A percentile compares a stretch with the other conserved stretches of the same genome.
These are phyloP conservation scores for Amblyteles armatorius DNA, from an alignment of 2,888 invertebrate species.

Conservation along the genomic window DNA sequence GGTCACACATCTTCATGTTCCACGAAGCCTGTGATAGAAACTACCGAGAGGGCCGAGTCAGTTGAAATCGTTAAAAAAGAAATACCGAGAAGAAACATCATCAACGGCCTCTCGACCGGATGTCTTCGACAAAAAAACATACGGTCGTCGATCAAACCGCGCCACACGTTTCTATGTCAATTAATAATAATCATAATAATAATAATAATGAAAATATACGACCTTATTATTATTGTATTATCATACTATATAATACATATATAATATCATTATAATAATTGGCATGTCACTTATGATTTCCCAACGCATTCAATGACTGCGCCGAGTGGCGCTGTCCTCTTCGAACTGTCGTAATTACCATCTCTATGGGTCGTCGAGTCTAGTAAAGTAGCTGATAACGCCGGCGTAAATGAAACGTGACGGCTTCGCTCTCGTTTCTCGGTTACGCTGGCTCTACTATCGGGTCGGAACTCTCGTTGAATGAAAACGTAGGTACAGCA, in stretches of 20 bases:
- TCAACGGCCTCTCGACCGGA: not conserved
- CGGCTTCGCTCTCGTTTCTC: conserved; percentile 20
- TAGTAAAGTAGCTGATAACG: conserved; percentile 25
- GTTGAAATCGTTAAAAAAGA: not conserved
- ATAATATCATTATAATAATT: not conserved
- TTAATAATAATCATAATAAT: not conserved
- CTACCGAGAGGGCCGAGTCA: not conserved
- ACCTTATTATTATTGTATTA: too few relatives aligned
- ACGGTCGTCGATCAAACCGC: not conserved
- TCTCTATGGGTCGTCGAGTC: not conserved
- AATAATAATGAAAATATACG: not conserved
- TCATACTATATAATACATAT: too few relatives aligned
- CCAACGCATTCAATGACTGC: not conserved
- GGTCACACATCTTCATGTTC: not conserved
- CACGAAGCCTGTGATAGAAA: not conserved
- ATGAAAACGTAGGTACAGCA: not conserved
- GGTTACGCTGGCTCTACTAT: not conserved
- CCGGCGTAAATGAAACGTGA: conserved; percentile 13
- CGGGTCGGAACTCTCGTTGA: conserved; percentile 5
- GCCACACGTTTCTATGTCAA: not conserved
- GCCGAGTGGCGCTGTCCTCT: conserved; percentile 46
- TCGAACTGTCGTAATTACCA: conserved; percentile 13
- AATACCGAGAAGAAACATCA: not conserved
- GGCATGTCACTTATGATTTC: not conserved
- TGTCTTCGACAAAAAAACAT: not conserved